phyloP scores from a whole-genome alignment of 2,888 invertebrate species.

The Taenaris catops region DNA sequence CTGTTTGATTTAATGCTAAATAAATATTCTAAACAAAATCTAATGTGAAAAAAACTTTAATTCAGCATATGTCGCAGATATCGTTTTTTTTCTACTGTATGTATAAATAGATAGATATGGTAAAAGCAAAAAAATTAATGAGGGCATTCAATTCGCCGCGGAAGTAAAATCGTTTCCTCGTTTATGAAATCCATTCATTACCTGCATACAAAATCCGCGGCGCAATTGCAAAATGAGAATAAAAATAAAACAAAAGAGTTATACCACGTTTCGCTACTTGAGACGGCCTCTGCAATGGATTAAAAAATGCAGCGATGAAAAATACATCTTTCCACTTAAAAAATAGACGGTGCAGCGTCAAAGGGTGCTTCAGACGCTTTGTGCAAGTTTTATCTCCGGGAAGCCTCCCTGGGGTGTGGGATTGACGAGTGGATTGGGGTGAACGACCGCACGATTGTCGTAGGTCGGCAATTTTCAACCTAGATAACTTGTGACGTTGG shows the following conservation, averaged over 20 bases:
- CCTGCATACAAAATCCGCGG: constrained; percentile 12
- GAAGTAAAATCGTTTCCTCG: too few relatives aligned
- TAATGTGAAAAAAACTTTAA: too few relatives aligned
- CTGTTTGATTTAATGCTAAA: too few relatives aligned
- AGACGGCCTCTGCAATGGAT: constrained; percentile 24
- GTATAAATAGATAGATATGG: too few relatives aligned
- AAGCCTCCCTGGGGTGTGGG: constrained; percentile 40
- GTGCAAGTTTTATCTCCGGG: constrained; percentile 49
- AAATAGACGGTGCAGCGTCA: constrained; percentile 49
- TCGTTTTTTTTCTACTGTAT: too few relatives aligned
- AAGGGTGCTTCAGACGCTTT: constrained; percentile 50
- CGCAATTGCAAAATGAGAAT: constrained; percentile 4
- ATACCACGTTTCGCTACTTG: constrained; percentile 16
- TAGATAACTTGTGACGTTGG: constrained; percentile 19
- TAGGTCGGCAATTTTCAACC: constrained; percentile 31
- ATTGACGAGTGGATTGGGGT: constrained; percentile 34
- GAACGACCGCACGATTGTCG: constrained; percentile 36
- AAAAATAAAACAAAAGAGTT: constrained; percentile 11
- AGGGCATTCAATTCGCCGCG: too few relatives aligned
- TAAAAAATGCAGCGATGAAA: constrained; percentile 41
- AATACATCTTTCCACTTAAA: constrained; percentile 47
- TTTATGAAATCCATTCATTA: too few relatives aligned
- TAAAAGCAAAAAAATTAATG: too few relatives aligned
- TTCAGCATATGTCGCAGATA: too few relatives aligned
- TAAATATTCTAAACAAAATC: too few relatives aligned